Evolutionary conservation across 2,888 invertebrate genomes (phyloP).

Genomic region (Drosophila lutescens): DNA sequence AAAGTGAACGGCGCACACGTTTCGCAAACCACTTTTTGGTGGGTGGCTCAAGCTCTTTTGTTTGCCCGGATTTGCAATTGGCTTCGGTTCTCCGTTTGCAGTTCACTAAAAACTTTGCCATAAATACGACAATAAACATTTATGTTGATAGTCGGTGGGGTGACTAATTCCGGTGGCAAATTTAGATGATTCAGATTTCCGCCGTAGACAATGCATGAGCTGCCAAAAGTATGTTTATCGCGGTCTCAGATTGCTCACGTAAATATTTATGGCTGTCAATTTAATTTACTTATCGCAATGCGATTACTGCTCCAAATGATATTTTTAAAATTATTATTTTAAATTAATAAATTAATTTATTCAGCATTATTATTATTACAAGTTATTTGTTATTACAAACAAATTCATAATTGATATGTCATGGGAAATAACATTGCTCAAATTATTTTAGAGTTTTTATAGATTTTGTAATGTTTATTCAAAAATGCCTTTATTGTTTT

Average conservation of each 20-base stretch:
- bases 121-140: slow-evolving; percentile 5
- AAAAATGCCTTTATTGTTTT: too few relatives aligned
- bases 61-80: slow-evolving; percentile 38
- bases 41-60: slow-evolving; percentile 42
- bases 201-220: slow-evolving; percentile 2
- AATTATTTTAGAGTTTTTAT: too few relatives aligned
- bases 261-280: background rate
- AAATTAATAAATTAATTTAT: too few relatives aligned
- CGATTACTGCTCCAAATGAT: background rate
- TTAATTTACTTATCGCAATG: background rate
- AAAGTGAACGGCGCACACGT: slow-evolving; percentile 65
- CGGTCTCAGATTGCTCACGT: background rate
- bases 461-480: too few relatives aligned
- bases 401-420: too few relatives aligned
- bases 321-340: background rate
- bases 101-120: slow-evolving; percentile 13
- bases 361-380: too few relatives aligned
- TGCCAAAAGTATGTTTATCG: background rate
- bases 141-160: slow-evolving; percentile 3
- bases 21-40: slow-evolving; percentile 40
- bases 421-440: too few relatives aligned
- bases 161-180: slow-evolving; percentile 18
- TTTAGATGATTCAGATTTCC: slow-evolving; percentile 28
- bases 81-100: slow-evolving; percentile 24
- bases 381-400: too few relatives aligned